phyloP scores from a whole-genome alignment of 2,888 invertebrate genomes.

The Corbicula japonica region DNA sequence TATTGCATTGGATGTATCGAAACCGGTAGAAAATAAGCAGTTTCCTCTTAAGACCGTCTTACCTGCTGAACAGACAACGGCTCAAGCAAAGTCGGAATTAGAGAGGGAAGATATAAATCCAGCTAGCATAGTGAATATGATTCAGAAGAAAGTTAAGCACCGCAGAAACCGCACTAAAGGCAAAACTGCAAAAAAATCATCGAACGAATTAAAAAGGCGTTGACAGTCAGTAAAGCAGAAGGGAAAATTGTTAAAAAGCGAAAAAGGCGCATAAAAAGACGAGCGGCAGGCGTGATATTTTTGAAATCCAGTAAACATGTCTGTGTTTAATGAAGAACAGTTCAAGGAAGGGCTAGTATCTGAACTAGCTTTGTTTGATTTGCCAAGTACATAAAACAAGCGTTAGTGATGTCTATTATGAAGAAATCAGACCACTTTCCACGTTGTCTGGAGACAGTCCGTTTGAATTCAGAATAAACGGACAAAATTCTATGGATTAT shows the following conservation, averaged over 20 bases:
- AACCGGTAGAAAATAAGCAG: background rate
- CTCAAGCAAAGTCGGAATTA: slow-evolving; percentile 42
- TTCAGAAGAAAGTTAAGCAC: slow-evolving; percentile 21
- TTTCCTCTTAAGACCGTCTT: slow-evolving; percentile 29
- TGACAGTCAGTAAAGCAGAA: slow-evolving; percentile 18
- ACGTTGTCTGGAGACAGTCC: background rate
- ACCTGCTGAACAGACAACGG: slow-evolving; percentile 36
- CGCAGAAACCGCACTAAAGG: slow-evolving; percentile 18
- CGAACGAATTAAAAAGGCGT: background rate
- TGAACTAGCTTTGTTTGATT: slow-evolving; percentile 31
- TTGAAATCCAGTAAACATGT: slow-evolving; percentile 23
- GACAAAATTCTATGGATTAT: no score
- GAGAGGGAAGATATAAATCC: slow-evolving; percentile 49
- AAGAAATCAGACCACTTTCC: slow-evolving; percentile 7
- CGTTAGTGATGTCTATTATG: slow-evolving; percentile 28
- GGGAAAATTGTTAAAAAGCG: slow-evolving; percentile 4
- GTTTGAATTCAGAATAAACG: no score
- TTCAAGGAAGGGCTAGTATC: no score
- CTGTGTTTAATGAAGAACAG: slow-evolving; percentile 40
- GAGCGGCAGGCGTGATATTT: slow-evolving; percentile 2
- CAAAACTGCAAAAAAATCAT: background rate
- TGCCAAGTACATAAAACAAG: slow-evolving; percentile 32
- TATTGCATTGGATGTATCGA: slow-evolving; percentile 19
- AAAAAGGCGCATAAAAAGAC: background rate
- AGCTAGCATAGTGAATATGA: background rate